Evolutionary conservation across 2,888 invertebrate genomes (phyloP), one percentile per base, ranked within the genome.

Genomic region (Baccha elongata): DNA sequence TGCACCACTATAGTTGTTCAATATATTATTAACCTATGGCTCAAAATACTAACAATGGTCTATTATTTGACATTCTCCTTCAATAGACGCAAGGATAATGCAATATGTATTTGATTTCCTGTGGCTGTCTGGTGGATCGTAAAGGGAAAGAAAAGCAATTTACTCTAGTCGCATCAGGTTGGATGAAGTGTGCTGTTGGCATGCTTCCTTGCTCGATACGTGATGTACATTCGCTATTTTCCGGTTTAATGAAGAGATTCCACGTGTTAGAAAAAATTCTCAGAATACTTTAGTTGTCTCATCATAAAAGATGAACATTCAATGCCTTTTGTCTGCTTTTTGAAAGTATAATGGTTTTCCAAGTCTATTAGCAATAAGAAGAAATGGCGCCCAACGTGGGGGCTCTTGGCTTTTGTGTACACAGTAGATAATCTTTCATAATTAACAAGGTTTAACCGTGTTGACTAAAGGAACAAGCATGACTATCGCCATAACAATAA

Each of bases 21-120:
- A 23, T 52, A 17, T 23, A 3, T 13, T 23, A 3, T n/a, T 3
- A n/a, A 53, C n/a, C 19, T 44, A 35, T 52, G 53, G 44, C 40
- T 53, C 40, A n/a, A n/a, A n/a, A n/a, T n/a, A 42, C 35, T 55
- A 29, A 53, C 19, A 42, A 11, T n/a, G 62, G 73, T 73, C 79
- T 60, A 68, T 73, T 79, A 73, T 79, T 79, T 79, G 79, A 48
- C 68, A 80, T 74, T 74, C 74, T 58, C 53, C 60, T 42, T 35
- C 73, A 58, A 74, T 69, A 80, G 80, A 74, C 64, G 69, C 62
- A 55, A 35, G 71, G 73, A 73, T 73, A 80, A 80, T 80, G 68
- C 74, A 69, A 80, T n/a, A n/a, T n/a, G n/a, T 80, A 74, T 80
- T 74, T 73, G 79, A 79, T 68, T 79, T 79, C 48, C 73, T 80